phyloP scores from a whole-genome alignment of 2,113 vertebrate species.

The Pantherophis guttatus region DNA sequence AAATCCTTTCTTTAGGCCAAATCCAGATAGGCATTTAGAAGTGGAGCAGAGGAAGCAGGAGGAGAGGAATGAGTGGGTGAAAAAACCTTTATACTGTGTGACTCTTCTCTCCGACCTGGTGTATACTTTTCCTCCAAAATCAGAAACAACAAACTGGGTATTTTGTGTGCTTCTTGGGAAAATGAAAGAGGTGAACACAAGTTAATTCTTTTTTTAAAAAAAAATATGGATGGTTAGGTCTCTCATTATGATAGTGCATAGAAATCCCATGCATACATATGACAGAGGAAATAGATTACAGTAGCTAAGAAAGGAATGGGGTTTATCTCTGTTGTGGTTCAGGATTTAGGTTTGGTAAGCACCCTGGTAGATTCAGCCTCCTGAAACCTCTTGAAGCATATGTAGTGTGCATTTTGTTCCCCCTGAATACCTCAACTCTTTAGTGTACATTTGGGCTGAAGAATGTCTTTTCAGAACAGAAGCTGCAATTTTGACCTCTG shows the following conservation, averaged over 20 bases:
- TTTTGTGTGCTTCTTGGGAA: neutral
- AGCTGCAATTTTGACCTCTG: neutral
- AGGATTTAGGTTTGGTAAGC: neutral
- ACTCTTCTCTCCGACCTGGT: neutral
- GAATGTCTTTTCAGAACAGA: neutral
- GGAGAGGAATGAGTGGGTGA: neutral
- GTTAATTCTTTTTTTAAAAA: neutral
- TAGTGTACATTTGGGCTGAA: neutral
- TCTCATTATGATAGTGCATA: neutral
- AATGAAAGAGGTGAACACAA: neutral
- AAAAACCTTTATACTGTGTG: neutral
- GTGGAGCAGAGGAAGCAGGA: neutral
- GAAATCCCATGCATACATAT: neutral
- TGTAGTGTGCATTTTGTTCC: neutral
- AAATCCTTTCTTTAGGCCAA: slow-evolving; percentile 33
- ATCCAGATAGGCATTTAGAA: neutral
- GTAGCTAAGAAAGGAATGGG: neutral
- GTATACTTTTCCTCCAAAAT: neutral
- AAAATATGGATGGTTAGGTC: neutral
- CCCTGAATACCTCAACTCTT: neutral
- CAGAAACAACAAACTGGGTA: neutral
- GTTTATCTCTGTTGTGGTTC: neutral
- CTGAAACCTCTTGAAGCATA: neutral
- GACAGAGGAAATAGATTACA: neutral
- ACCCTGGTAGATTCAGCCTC: neutral